Evolutionary conservation across 2,113 vertebrate genomes (phyloP).

Genomic region (Lates calcarifer): DNA sequence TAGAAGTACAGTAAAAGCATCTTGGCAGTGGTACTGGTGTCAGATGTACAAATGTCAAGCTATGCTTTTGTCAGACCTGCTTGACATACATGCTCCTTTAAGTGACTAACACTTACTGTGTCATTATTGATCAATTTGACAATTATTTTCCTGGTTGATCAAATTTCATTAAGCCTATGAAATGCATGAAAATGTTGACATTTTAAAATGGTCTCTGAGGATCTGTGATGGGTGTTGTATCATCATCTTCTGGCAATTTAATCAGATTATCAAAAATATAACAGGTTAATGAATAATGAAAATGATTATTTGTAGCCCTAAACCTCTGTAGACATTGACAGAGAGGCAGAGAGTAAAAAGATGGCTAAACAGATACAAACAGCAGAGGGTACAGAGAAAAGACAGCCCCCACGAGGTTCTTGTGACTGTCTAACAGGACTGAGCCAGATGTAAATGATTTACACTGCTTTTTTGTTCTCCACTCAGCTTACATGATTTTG

Average conservation of each 20-base stretch:
- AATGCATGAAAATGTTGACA: not conserved
- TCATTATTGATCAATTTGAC: not conserved
- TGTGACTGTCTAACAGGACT: conserved; percentile 11
- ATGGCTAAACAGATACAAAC: conserved; percentile 2
- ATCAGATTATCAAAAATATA: not conserved
- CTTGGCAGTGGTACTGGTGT: not conserved
- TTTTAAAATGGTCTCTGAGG: not conserved
- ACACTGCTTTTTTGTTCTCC: conserved; percentile 18
- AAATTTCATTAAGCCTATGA: not conserved
- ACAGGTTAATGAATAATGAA: not conserved
- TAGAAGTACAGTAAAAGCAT: not conserved
- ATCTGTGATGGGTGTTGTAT: not conserved
- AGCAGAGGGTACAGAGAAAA: not conserved
- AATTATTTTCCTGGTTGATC: not conserved
- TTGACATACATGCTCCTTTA: not conserved
- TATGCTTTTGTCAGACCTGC: conserved; percentile 8
- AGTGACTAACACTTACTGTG: not conserved
- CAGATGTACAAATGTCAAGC: conserved; percentile 13
- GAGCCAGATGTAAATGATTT: conserved; percentile 73
- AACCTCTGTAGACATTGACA: not conserved
- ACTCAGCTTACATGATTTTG: conserved; percentile 55
- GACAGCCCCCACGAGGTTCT: conserved; percentile 39
- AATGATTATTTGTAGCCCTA: not conserved
- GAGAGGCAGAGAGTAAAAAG: not conserved
- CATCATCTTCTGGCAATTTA: not conserved